Conservation (phyloP, 2,888 invertebrate species). For the Lepidocyrtinus sp. region DNA sequence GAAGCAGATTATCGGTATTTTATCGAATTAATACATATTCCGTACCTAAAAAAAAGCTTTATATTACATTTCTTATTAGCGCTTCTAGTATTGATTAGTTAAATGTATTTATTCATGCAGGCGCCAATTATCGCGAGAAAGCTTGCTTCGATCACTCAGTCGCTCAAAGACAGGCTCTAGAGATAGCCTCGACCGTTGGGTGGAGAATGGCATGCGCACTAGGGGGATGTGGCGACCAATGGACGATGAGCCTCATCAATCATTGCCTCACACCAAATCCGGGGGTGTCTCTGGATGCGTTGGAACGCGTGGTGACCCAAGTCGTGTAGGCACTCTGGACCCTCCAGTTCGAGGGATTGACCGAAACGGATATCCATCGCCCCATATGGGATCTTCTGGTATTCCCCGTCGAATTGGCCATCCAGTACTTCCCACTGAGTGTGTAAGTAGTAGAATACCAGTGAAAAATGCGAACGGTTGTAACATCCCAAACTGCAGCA, state of each 20-base stretch:
- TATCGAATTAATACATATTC: neutral
- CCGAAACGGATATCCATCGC: conserved; percentile 42
- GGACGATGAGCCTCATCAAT: conserved; percentile 33
- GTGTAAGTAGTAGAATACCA: conserved; percentile 38
- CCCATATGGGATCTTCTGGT: conserved; percentile 47
- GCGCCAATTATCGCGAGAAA: conserved; percentile 69
- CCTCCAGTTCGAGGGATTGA: conserved; percentile 27
- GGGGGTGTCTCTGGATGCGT: conserved; percentile 13
- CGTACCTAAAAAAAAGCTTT: neutral
- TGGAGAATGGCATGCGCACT: conserved; percentile 68
- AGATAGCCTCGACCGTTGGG: conserved; percentile 70
- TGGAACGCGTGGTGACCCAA: conserved; percentile 27
- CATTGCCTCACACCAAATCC: conserved; percentile 25
- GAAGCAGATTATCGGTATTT: conserved; percentile 68
- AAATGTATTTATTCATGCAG: conserved; percentile 51
- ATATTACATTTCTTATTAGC: neutral
- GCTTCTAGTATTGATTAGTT: too few relatives aligned
- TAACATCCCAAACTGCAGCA: conserved; percentile 37
- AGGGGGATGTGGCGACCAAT: conserved; percentile 64
- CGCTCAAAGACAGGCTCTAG: conserved; percentile 69
- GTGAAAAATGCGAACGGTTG: conserved; percentile 42
- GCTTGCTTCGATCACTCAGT: conserved; percentile 68
- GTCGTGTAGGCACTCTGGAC: conserved; percentile 36
- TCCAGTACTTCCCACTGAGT: conserved; percentile 36
- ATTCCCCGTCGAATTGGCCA: conserved; percentile 48